Evolutionary conservation across 2,888 invertebrate species (phyloP), one percentile per base, ranked within the genome.

Genomic region (Temnothorax ravouxi): DNA sequence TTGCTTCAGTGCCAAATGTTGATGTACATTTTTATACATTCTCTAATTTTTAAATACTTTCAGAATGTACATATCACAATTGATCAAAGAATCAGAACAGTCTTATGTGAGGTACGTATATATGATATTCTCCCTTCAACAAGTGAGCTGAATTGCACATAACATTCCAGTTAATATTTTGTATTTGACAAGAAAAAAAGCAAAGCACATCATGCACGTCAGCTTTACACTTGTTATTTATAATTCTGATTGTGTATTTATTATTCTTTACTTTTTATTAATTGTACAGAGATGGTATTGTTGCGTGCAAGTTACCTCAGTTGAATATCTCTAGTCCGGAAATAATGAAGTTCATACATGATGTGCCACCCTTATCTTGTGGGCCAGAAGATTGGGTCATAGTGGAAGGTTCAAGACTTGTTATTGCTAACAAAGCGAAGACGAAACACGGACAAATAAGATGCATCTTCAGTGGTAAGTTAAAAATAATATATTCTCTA

Each of bases 301-400:
- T 93, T 67, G 96, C 96, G 41, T 97, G 97, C 89, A 96, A 96
- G 88, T 96, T 96, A 90, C 97, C 97, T 0, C 94, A 96, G 72
- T 94, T 97, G 84, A 96, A 97, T 9, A 95, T 97, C 50, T 95
- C 96, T 91, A 96, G 97, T 86, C 96, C 97, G 9, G 97, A 97
- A 91, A 97, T 98, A 52, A 97, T 96, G 95, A 96, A 96, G 92
- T 98, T 97, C 91, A 96, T 98, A 84, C 95, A 96, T 87, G 94
- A 96, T 15, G 95, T 96, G 18, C 96, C 96, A 0, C 96, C 96
- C 0, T 95, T 98, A 3, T 95, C 95, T 18, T 99, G 99, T 93
- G 95, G 95, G 15, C 95, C 92, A 92, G 96, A 94, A 86, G 97
- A 98, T 93, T 99, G 98, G 99, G 97, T 98, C 1, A 96, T 95